Conservation (phyloP, 2,797 vertebrate genomes). For the Salarias fasciatus region DNA sequence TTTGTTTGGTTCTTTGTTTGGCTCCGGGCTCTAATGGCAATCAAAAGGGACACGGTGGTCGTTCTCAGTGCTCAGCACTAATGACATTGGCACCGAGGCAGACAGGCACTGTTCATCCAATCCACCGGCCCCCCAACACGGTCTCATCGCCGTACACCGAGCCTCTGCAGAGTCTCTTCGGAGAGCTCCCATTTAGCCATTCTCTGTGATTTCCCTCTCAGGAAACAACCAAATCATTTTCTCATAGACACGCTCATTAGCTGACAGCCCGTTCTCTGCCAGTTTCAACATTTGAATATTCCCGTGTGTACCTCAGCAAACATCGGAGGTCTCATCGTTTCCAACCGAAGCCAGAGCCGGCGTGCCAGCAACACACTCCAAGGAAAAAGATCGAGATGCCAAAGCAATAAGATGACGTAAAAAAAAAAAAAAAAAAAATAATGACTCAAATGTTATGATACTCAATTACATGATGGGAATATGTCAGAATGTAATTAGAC, state of each 20-base stretch:
- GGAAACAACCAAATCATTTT: conserved; percentile 85
- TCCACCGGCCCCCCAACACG: conserved; percentile 65
- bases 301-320: conserved; percentile 82
- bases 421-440: conserved; percentile 64
- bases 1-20: conserved; percentile 75
- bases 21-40: conserved; percentile 73
- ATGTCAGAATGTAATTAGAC: conserved; percentile 71
- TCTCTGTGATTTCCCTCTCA: conserved; percentile 85
- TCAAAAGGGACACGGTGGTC: conserved; percentile 72
- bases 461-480: conserved; percentile 70
- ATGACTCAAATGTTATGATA: conserved; percentile 74
- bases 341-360: conserved; percentile 72
- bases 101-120: conserved; percentile 70
- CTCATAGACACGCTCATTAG: conserved; percentile 85
- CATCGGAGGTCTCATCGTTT: conserved; percentile 80
- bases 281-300: conserved; percentile 84
- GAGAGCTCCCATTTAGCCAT: conserved; percentile 84
- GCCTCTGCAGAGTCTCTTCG: conserved; percentile 69
- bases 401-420: conserved; percentile 76
- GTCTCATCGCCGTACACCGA: conserved; percentile 47
- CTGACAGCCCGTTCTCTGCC: conserved; percentile 80
- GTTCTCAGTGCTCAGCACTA: conserved; percentile 75
- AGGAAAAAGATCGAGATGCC: conserved; percentile 75
- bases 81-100: conserved; percentile 79
- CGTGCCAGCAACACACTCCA: conserved; percentile 79